Conservation (phyloP, 2,888 invertebrate species). For the Coecobrya sp. region DNA sequence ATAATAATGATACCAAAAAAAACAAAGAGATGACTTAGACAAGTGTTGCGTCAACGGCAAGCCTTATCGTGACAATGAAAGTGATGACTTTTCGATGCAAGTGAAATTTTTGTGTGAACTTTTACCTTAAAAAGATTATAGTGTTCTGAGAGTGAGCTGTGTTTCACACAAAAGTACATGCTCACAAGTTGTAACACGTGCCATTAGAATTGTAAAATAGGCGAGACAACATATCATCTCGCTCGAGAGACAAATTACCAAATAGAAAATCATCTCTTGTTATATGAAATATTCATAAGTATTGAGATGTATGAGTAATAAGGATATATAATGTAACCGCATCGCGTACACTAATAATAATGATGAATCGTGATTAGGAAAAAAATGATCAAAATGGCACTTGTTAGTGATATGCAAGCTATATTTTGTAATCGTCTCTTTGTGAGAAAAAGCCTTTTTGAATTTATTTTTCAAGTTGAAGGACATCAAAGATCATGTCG, state of each 20-base stretch:
- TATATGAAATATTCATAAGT: too few relatives aligned
- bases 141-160: not conserved
- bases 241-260: not conserved
- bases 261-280: conserved; percentile 8
- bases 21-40: not conserved
- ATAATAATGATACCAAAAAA: not conserved
- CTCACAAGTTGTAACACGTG: conserved; percentile 1
- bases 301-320: too few relatives aligned
- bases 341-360: not conserved
- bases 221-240: not conserved
- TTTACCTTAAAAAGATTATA: not conserved
- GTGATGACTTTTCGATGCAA: not conserved
- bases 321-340: conserved; percentile 10
- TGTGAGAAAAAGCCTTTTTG: not conserved
- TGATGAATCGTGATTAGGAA: not conserved
- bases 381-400: not conserved
- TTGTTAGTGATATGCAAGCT: not conserved
- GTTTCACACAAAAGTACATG: not conserved
- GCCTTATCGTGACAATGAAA: not conserved
- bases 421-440: not conserved
- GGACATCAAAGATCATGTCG: not conserved
- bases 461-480: not conserved
- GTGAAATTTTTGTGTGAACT: not conserved
- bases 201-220: conserved; percentile 25
- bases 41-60: conserved; percentile 46